phyloP scores from a whole-genome alignment of 2,888 invertebrate genomes.

The Drosophila kambysellisi region DNA sequence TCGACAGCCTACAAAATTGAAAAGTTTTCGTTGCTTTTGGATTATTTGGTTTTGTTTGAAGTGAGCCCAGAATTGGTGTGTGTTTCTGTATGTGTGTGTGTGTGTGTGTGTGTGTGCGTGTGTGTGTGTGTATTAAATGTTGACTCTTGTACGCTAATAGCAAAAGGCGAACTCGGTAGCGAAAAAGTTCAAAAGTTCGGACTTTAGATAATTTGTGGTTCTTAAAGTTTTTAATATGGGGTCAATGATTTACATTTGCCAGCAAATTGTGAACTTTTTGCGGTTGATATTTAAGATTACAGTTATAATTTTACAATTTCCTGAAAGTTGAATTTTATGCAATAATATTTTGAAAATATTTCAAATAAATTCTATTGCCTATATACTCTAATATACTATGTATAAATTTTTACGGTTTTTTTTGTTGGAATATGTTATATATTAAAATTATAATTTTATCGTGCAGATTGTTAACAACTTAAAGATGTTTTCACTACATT shows the following conservation, averaged over 20 bases:
- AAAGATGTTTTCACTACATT: too few species aligned
- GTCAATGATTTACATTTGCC: conserved; percentile 76
- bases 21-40: conserved; percentile 67
- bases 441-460: too few species aligned
- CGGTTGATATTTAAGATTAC: conserved; percentile 17
- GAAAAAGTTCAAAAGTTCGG: conserved; percentile 71
- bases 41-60: conserved; percentile 70
- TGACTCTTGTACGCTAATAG: conserved; percentile 79
- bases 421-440: too few species aligned
- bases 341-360: background rate
- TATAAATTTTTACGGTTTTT: too few species aligned
- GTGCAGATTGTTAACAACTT: too few species aligned
- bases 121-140: conserved; percentile 53
- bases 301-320: conserved; percentile 33
- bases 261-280: conserved; percentile 38
- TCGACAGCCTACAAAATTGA: conserved; percentile 66
- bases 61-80: conserved; percentile 34
- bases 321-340: conserved; percentile 10
- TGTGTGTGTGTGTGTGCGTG: conserved; percentile 22
- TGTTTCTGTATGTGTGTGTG: conserved; percentile 19
- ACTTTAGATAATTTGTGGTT: conserved; percentile 75
- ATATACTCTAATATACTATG: too few species aligned
- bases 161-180: conserved; percentile 61
- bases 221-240: conserved; percentile 77
- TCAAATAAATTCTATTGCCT: too few species aligned